Evolutionary conservation across 2,888 invertebrate genomes (phyloP), one percentile per base, ranked within the genome.

Genomic region (Pilophorus perplexus): DNA sequence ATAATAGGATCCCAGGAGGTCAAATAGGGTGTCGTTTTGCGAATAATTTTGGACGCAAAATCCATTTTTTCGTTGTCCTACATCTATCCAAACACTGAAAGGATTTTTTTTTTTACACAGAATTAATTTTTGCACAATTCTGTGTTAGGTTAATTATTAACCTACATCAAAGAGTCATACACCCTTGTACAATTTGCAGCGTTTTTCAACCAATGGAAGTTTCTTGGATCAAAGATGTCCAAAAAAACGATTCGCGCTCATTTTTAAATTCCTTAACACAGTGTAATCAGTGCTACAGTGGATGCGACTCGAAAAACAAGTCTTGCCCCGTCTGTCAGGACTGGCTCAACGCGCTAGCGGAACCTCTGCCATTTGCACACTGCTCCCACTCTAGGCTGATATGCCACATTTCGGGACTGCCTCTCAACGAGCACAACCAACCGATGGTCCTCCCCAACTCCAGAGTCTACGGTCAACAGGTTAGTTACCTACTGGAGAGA

Each of bases 361-460:
- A 84, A 65, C 80, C 85, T 33, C 82, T 99, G 75, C 98, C 99
- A 69, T 91, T 88, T 78, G 95, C 98, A 70, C 97, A 98, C 81
- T 94, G 94, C 78, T 90, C 93, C 60, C 97, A 97, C 79, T 96
- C 96, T 71, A 85, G 94, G 64, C 85, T 97, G 64, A 90, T 97
- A 74, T 99, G 98, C 78, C 81, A 85, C 75, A 87, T 97, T 73
- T 90, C 92, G 68, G 92, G 93, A 25, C 83, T 89, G 73, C 89
- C 94, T 52, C 83, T 99, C 74, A 96, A 99, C 80, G 97, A 98
- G 77, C 90, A 98, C 79, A 97, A 98, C 81, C 93, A 93, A 73
- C 97, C 97, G 10, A 91, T 98, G 89, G 94, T 96, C 87, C 83
- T 99, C 79, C 99, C 99, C 69, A 98, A 98, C 80, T 98, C 98